phyloP scores from a whole-genome alignment of 1,140 invertebrate genomes.

The Caenorhabditis brenneri region DNA sequence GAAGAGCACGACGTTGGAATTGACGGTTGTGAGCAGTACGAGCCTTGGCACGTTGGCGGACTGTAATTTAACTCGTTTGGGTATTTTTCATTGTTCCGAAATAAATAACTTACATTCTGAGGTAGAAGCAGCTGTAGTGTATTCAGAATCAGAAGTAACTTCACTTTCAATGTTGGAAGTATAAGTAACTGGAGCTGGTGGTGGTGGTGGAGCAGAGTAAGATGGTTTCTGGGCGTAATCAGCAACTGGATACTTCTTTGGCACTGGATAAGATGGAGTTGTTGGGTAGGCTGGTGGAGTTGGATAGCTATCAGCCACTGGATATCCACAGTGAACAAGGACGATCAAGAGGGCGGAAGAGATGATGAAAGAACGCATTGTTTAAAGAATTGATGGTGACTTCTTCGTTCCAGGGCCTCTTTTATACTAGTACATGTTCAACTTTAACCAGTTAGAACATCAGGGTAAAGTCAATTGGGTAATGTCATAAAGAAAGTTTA shows the following conservation, averaged over 20 bases:
- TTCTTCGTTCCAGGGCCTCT: not conserved
- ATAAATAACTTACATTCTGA: not conserved
- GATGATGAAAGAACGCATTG: constrained; percentile 20
- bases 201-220: not conserved
- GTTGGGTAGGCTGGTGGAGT: not conserved
- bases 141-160: not conserved
- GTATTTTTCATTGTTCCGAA: not conserved
- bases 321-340: not conserved
- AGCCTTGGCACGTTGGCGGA: not conserved
- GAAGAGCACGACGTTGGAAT: constrained; percentile 4
- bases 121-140: not conserved
- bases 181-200: not conserved
- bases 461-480: not conserved
- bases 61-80: not conserved
- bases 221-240: constrained; percentile 7
- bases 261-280: not conserved
- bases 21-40: not conserved
- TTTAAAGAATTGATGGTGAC: not conserved
- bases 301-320: not conserved
- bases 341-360: not conserved
- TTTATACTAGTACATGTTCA: not conserved
- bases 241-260: constrained; percentile 25
- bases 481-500: not conserved
- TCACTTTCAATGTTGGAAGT: not conserved
- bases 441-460: not conserved